Base-by-base conservation (phyloP, 2,888 invertebrate species). In the Hyalella azteca region DNA sequence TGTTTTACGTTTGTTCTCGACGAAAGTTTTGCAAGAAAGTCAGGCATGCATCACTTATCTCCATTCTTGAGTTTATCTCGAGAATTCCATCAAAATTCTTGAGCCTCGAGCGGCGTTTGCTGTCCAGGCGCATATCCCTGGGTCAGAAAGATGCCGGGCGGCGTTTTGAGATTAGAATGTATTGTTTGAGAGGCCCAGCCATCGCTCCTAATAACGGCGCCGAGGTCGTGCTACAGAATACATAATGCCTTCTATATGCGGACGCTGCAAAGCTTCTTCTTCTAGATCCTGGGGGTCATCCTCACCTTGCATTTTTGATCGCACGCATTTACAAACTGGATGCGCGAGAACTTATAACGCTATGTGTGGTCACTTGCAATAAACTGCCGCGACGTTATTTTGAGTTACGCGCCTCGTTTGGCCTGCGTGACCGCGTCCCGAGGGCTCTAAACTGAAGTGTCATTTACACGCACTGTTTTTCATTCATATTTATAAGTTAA, bases 151-250 rank as follows among this genome's bases (percentile, higher is more conserved):
- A 66, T 66, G 66, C 66, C 66, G 36, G 15, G 66, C 36, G 39
- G 66, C 66, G 66, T 29, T 66, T 66, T 66, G 36, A 66, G 66
- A 66, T 66, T 66, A 66, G 66, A 66, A 66, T 66, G 66, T 66
- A 66, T 66, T 66, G 66, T 66, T 66, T 66, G 66, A 66, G 66
- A 66, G 66, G 66, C 66, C 66, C n/a, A 29, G 29, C 66, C 66
- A 66, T 66, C 66, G 66, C 36, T 66, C 66, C 66, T 66, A 66
- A 66, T 66, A 66, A 66, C 22, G 36, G 66, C 15, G 19, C 29
- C 66, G 66, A 66, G 66, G 66, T 66, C 39, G 32, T 66, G 32
- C 66, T 19, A 66, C 66, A 32, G 66, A 66, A 66, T 66, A 66
- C 66, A 66, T 36, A 66, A 32, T 66, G 36, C 66, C 26, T 66